Evolutionary conservation across 2,888 invertebrate species (phyloP).

Genomic region (Drosophila maculinotata): DNA sequence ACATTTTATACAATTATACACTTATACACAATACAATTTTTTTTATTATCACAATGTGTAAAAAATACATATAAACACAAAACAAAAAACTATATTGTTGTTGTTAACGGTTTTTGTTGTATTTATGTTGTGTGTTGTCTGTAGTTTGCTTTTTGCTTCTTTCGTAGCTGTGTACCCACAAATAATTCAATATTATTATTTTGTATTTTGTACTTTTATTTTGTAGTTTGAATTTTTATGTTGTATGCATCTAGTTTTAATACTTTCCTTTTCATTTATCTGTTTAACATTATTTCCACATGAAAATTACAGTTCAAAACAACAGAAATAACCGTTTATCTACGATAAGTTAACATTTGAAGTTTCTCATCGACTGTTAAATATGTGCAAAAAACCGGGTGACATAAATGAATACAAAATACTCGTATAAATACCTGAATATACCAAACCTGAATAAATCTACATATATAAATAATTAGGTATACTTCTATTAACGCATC

Average conservation of each 20-base stretch:
- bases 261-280: constrained; percentile 4
- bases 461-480: too few species aligned
- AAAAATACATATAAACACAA: constrained; percentile 39
- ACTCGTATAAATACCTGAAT: too few species aligned
- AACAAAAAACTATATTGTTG: not conserved
- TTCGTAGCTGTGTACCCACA: not conserved
- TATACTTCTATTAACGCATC: too few species aligned
- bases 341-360: not conserved
- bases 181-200: not conserved
- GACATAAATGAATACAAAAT: not conserved
- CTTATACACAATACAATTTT: constrained; percentile 10
- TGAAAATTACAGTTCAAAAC: not conserved
- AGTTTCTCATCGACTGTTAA: constrained; percentile 6
- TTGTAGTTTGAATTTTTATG: constrained; percentile 14
- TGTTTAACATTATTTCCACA: constrained; percentile 6
- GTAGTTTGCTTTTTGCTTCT: constrained; percentile 45
- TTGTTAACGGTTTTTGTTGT: constrained; percentile 25
- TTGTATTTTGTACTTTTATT: constrained; percentile 11
- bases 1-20: constrained; percentile 29
- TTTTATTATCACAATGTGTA: constrained; percentile 22
- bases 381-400: constrained; percentile 2
- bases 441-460: too few species aligned
- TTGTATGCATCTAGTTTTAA: constrained; percentile 2
- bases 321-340: constrained; percentile 7
- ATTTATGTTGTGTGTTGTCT: constrained; percentile 52